phyloP scores from a whole-genome alignment of 2,888 invertebrate genomes.

The Meiosimyza decipiens region DNA sequence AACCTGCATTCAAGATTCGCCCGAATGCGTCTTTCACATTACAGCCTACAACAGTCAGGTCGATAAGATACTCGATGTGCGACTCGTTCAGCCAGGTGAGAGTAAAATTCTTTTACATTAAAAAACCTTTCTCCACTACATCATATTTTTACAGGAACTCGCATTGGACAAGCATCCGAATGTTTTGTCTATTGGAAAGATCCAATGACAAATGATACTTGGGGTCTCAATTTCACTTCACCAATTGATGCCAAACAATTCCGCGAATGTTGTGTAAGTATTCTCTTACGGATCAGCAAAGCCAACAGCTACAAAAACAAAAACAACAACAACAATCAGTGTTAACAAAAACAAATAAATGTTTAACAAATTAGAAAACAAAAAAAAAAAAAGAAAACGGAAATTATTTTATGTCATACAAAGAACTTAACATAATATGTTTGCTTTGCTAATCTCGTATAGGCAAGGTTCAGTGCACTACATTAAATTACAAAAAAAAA shows the following conservation, averaged over 20 bases:
- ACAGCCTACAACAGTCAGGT: slow-evolving; percentile 99
- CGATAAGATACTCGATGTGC: slow-evolving; percentile 97
- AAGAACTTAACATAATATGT: slow-evolving; percentile 33
- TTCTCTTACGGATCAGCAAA: slow-evolving; percentile 62
- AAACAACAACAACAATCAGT: slow-evolving; percentile 32
- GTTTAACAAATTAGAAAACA: background rate
- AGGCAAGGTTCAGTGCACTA: slow-evolving; percentile 57
- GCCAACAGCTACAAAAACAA: slow-evolving; percentile 43
- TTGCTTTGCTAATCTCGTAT: slow-evolving; percentile 52
- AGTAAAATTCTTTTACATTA: slow-evolving; percentile 4
- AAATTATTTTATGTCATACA: background rate
- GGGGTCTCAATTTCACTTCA: slow-evolving; percentile 98
- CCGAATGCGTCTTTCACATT: slow-evolving; percentile 97
- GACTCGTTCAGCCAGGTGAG: slow-evolving; percentile 95
- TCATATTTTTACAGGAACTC: slow-evolving; percentile 77
- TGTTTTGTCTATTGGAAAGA: slow-evolving; percentile 99
- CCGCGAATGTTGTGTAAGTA: slow-evolving; percentile 95
- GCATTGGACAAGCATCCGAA: slow-evolving; percentile 97
- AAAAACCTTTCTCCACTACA: background rate
- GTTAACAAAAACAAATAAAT: slow-evolving; percentile 28
- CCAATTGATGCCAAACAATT: slow-evolving; percentile 98
- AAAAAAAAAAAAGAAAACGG: slow-evolving; percentile 3
- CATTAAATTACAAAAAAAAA: slow-evolving; percentile 28
- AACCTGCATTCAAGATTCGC: slow-evolving; percentile 96
- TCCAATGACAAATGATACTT: slow-evolving; percentile 95